Conservation (phyloP, 2,113 vertebrate genomes). For the Oenanthe oenanthe region DNA sequence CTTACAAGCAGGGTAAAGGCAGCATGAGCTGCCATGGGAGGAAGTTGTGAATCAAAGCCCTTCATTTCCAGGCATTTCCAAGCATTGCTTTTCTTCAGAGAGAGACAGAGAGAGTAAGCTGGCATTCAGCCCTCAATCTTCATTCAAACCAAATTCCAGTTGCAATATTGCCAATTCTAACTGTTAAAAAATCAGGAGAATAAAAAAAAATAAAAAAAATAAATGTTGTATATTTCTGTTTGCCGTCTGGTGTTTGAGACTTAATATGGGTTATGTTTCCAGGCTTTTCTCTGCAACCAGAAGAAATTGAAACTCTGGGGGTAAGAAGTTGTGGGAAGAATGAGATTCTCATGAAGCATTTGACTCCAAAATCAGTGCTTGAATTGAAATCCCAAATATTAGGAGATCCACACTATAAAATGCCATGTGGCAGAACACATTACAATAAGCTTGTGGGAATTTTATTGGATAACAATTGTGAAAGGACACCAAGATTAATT, state of each 20-base stretch:
- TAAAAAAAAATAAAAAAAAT: neutral
- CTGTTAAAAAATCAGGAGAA: slow-evolving; percentile 53
- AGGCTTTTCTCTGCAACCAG: slow-evolving; percentile 8
- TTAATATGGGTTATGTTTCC: slow-evolving; percentile 42
- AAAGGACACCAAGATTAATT: neutral
- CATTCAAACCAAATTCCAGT: slow-evolving; percentile 65
- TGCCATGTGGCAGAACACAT: neutral
- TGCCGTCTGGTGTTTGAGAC: slow-evolving; percentile 57
- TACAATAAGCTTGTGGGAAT: neutral
- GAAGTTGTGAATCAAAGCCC: slow-evolving; percentile 11
- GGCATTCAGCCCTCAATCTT: slow-evolving; percentile 46
- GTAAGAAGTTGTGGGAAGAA: neutral
- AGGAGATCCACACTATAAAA: neutral
- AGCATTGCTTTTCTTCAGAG: slow-evolving; percentile 33
- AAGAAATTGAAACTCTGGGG: neutral
- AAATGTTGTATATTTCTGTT: slow-evolving; percentile 41
- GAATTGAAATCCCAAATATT: neutral
- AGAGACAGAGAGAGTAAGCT: neutral
- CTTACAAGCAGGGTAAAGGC: neutral
- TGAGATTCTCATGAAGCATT: neutral
- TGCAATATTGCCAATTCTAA: slow-evolving; percentile 48
- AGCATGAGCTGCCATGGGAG: neutral
- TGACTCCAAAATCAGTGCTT: neutral
- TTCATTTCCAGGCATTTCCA: slow-evolving; percentile 31
- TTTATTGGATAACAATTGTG: neutral